These are phyloP conservation scores for Cheilosia pagana DNA, from an alignment of 2,888 invertebrate species.

Conservation along the genomic window DNA sequence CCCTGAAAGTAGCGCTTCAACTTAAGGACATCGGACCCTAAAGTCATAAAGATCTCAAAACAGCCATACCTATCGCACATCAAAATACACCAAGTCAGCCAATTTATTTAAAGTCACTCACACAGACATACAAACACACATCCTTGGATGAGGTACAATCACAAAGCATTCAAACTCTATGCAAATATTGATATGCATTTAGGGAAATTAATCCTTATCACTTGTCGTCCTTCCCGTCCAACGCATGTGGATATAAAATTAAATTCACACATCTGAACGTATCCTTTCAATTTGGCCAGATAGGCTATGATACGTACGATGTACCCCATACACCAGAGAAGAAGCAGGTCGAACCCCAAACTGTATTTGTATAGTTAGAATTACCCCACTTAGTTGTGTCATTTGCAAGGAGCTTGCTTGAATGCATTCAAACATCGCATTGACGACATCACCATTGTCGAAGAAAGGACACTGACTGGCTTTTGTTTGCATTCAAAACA, in stretches of 20 bases:
- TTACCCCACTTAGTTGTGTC: constrained; percentile 65
- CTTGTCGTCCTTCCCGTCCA: constrained; percentile 7
- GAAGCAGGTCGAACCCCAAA: neutral
- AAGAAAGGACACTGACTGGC: constrained; percentile 18
- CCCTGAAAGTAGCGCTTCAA: no score
- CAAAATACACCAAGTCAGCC: no score
- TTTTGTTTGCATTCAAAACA: constrained; percentile 46
- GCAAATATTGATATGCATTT: no score
- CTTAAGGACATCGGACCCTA: no score
- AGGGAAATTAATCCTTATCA: constrained; percentile 28
- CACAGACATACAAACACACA: no score
- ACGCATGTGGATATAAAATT: neutral
- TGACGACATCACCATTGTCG: constrained; percentile 42
- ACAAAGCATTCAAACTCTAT: no score
- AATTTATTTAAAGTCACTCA: no score
- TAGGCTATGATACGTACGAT: neutral
- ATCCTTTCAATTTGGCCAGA: constrained; percentile 25
- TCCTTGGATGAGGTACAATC: no score
- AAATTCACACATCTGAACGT: constrained; percentile 44
- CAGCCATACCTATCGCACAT: no score
- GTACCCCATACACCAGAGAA: neutral
- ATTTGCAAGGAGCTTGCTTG: constrained; percentile 57
- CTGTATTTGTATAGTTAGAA: constrained; percentile 36
- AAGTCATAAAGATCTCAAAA: no score
- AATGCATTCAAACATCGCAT: constrained; percentile 52